phyloP scores from a whole-genome alignment of 2,113 vertebrate species.

The Vimba vimba region DNA sequence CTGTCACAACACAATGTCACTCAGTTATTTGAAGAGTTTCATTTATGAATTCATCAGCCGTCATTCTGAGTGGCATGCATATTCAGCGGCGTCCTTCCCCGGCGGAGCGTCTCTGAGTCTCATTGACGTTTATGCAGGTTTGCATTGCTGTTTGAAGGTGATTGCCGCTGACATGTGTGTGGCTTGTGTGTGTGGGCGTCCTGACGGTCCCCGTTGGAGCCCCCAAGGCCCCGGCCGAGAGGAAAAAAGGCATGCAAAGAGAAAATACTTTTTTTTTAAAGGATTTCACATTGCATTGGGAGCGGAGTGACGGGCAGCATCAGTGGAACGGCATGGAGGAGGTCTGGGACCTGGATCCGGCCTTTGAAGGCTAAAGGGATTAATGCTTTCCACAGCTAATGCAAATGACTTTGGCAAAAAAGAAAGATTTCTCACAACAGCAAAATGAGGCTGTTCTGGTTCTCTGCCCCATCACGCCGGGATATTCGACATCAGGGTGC shows the following conservation, averaged over 20 bases:
- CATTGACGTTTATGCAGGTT: not conserved
- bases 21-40: not conserved
- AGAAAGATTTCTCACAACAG: conserved; percentile 31
- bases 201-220: not conserved
- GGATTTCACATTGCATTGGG: not conserved
- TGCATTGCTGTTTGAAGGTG: not conserved
- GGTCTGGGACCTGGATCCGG: conserved; percentile 15
- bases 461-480: not conserved
- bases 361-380: conserved; percentile 58
- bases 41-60: not conserved
- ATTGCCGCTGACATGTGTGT: not conserved
- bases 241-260: not conserved
- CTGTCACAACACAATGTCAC: conserved; percentile 34
- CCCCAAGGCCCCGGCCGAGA: not conserved
- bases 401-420: conserved; percentile 56
- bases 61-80: not conserved
- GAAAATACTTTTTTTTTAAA: not conserved
- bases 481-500: not conserved
- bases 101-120: not conserved
- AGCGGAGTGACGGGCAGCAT: not conserved
- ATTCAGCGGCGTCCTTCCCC: not conserved
- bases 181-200: conserved; percentile 16
- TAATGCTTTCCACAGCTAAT: conserved; percentile 58
- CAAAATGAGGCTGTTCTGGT: conserved; percentile 18
- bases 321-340: conserved; percentile 4